Conservation (phyloP, 2,113 vertebrate species). For the Pituophis catenifer region DNA sequence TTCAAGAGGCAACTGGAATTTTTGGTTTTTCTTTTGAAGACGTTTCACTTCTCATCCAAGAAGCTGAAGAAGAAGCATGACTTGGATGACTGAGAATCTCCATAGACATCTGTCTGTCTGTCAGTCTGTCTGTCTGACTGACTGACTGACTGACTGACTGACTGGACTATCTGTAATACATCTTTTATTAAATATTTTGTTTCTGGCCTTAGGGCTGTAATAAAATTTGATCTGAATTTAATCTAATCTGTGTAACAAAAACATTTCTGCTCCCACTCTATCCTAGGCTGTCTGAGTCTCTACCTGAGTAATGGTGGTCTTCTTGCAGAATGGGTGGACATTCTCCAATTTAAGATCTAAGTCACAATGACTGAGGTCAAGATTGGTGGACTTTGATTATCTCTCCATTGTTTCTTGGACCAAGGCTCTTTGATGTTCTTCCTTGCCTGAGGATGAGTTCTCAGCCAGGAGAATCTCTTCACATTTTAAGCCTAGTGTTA, state of each 20-base stretch:
- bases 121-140: no score
- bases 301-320: not conserved
- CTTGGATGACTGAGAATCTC: no score
- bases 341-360: not conserved
- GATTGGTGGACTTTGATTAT: not conserved
- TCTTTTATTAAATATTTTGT: not conserved
- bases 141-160: no score
- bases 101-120: no score
- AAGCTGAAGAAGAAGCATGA: no score
- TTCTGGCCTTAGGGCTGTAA: not conserved
- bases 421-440: not conserved
- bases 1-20: no score
- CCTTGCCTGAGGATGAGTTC: not conserved
- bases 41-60: no score
- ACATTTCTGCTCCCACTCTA: not conserved
- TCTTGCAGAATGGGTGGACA: not conserved
- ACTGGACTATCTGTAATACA: not conserved
- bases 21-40: no score
- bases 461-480: not conserved
- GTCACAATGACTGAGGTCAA: not conserved
- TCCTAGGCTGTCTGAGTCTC: not conserved
- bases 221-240: not conserved
- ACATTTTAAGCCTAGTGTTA: not conserved
- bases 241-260: not conserved
- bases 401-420: not conserved